Base-by-base conservation (phyloP, 2,888 invertebrate genomes). In the Caenorhabditis sp. region DNA sequence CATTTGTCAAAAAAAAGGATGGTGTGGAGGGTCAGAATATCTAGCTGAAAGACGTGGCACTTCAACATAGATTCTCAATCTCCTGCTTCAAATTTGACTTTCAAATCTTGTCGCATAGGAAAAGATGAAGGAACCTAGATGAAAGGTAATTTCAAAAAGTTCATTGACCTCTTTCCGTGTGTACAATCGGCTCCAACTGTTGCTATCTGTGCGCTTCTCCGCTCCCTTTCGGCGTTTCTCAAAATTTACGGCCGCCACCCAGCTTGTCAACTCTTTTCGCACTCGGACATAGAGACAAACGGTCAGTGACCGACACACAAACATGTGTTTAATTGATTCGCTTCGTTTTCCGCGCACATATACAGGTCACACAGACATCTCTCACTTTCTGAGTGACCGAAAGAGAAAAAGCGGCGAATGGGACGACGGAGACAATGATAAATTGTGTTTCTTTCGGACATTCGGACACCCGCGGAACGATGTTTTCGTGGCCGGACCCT, bases 271-370 rank as follows among this genome's bases (percentile, higher is more conserved):
- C 58, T 22, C 32, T 30, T 39, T 39, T 39, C 37, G 32, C 56
- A 27, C 39, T 56, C 20, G 11, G 22, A 7, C 1, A n/a, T n/a
- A n/a, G n/a, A n/a, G n/a, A n/a, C n/a, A n/a, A 27, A 17, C 7
- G n/a, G 27, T 41, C 32, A 26, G 41, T 58, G 37, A 39, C 55
- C 46, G 46, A n/a, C n/a, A n/a, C n/a, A 45, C 43, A 22, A 46
- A 46, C 46, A 46, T 46, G 46, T 46, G 46, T 46, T 26, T 46
- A 46, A 46, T 46, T 46, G 46, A 46, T 46, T 41, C 17, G 5
- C 41, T n/a, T 45, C 43, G n/a, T n/a, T n/a, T n/a, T n/a, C n/a
- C n/a, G n/a, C n/a, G 22, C 13, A 20, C 22, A n/a, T 26, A 46
- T 46, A 46, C 46, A 46, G 46, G 46, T 46, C 46, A 46, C n/a